A percentile compares a stretch with the other conserved stretches of the same genome.
These are phyloP conservation scores for Cryptomyrus ogoouensis DNA, from an alignment of 2,113 vertebrate species.

Conservation along the genomic window DNA sequence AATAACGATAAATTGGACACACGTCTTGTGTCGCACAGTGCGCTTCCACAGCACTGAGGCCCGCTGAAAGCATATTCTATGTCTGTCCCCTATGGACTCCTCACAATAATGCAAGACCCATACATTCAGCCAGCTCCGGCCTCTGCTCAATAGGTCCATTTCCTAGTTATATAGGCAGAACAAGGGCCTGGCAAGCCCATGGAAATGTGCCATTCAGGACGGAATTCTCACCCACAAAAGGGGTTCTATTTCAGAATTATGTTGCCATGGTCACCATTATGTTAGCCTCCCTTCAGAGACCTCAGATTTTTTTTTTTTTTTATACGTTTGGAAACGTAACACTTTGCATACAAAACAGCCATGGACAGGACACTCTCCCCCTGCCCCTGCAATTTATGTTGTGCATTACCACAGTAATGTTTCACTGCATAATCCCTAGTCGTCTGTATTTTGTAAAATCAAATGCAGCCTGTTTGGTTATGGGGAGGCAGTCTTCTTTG, in stretches of 20 bases:
- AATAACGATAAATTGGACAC: neutral
- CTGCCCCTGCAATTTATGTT: neutral
- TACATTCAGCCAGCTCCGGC: slow-evolving; percentile 7
- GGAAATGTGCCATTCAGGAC: slow-evolving; percentile 22
- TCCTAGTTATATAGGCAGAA: slow-evolving; percentile 23
- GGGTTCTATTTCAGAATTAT: slow-evolving; percentile 36
- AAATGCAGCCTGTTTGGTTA: neutral
- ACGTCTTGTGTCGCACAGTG: neutral
- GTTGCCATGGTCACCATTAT: slow-evolving; percentile 66
- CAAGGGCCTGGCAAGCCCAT: slow-evolving; percentile 27
- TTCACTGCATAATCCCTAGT: neutral
- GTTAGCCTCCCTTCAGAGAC: slow-evolving; percentile 47
- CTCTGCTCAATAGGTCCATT: slow-evolving; percentile 28
- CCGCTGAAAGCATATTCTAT: slow-evolving; percentile 17
- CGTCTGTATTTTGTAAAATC: neutral
- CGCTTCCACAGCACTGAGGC: neutral
- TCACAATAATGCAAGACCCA: slow-evolving; percentile 30
- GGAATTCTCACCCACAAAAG: slow-evolving; percentile 26
- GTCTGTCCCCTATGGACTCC: slow-evolving; percentile 14
- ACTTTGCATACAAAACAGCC: slow-evolving; percentile 6
- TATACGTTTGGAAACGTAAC: slow-evolving; percentile 10
- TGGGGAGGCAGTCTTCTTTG: neutral
- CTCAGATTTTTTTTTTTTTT: slow-evolving; percentile 11
- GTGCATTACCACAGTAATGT: neutral
- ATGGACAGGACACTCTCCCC: neutral